phyloP scores from a whole-genome alignment of 2,888 invertebrate genomes.

The Drosophila pseudotakahashii region DNA sequence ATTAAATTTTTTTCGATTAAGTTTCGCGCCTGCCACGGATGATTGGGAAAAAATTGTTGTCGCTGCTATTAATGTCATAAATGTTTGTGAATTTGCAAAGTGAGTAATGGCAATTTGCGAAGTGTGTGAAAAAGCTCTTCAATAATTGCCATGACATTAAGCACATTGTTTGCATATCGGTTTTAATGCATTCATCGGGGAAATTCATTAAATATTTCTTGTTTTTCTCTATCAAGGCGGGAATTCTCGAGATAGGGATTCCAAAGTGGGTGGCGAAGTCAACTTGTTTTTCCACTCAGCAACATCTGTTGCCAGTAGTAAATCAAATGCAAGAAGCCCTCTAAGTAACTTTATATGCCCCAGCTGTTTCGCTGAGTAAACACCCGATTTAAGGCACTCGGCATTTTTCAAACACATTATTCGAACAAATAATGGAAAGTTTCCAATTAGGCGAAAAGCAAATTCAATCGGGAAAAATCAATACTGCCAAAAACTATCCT shows the following conservation, averaged over 20 bases:
- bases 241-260: not conserved
- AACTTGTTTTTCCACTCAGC: not conserved
- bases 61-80: conserved; percentile 31
- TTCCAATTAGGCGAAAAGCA: conserved; percentile 3
- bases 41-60: conserved; percentile 24
- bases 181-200: conserved; percentile 7
- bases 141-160: conserved; percentile 28
- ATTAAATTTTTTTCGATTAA: conserved; percentile 34
- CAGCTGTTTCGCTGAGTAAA: conserved; percentile 5
- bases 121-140: conserved; percentile 18
- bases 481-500: conserved; percentile 11
- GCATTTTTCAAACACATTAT: conserved; percentile 25
- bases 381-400: not conserved
- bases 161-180: conserved; percentile 17
- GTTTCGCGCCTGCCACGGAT: conserved; percentile 14
- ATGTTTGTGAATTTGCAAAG: conserved; percentile 34
- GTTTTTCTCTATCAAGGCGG: not conserved
- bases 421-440: conserved; percentile 4
- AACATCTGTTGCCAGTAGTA: conserved; percentile 9
- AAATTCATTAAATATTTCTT: conserved; percentile 22
- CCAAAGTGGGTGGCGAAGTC: not conserved
- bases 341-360: not conserved
- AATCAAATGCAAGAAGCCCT: conserved; percentile 19
- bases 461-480: conserved; percentile 33
- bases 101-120: conserved; percentile 16